Base-by-base conservation (phyloP, 2,888 invertebrate species). In the Diplolepis rosae region DNA sequence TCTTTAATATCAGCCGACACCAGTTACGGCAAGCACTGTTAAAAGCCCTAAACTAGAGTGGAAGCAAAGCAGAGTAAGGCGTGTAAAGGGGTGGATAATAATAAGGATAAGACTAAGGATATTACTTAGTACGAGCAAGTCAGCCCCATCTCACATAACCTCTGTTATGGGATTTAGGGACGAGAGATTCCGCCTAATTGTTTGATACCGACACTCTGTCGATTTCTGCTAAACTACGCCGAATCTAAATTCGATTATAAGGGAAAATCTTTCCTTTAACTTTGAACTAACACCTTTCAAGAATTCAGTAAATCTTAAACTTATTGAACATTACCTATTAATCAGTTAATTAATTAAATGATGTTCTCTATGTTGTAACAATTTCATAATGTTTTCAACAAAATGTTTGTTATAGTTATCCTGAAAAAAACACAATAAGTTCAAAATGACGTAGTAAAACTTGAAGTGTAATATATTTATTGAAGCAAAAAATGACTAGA, bases 101-200 rank as follows among this genome's bases (percentile, higher is more conserved):
- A 86, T 84, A 84, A 85, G 85, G 86, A 85, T 85, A 84, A 87
- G 85, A 86, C 82, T 84, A 80, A 86, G 82, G 86, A 85, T 86
- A 87, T 87, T 87, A 87, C 85, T 85, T 83, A 82, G 82, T 79
- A 82, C 81, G 80, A 82, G 79, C 82, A 73, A 77, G 70, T 74
- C 71, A 76, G 76, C 79, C 76, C 79, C 45, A 35, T 42, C 45
- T 30, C 68, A 65, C 24, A 18, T 24, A 13, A 35, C 50, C 71
- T 68, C 42, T 68, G 15, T 39, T 66, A 28, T 28, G 56, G 71
- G 72, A 73, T 77, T 71, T 32, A 68, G 68, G 72, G 68, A 67
- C 70, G 71, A 70, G 71, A 77, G 77, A 80, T 81, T 81, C 81
- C 75, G 76, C 77, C 81, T 87, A 87, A 87, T 87, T 87, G 84